Evolutionary conservation across 2,113 vertebrate genomes (phyloP), one percentile per base, ranked within the genome.

Genomic region (Promerops cafer): DNA sequence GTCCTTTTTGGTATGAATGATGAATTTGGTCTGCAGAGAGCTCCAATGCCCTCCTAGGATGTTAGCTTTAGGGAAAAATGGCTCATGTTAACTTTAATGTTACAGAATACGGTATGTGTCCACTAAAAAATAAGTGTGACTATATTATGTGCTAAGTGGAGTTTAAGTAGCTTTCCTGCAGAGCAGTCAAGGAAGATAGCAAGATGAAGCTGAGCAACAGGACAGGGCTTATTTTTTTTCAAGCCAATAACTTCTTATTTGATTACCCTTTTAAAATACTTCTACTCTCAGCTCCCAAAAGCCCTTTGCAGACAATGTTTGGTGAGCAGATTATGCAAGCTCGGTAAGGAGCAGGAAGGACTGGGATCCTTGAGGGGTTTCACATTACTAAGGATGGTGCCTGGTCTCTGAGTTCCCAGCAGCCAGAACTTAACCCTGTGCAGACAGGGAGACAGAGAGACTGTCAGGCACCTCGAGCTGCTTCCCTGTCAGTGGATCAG

Each of bases 391-490:
- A 57, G 40, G 35, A 16, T 16, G 30, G 33, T 52, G 42, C 33
- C 52, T 81, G 60, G 27, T 10, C 5, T 11, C 37, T 24, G 40
- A 64, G 11, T 4, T 30, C 4, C 23, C 64, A 42, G 16, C 22
- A 61, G 37, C 10, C 44, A 83, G 16, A 1, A 1, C 7, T 44
- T 35, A 78, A 50, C 4, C 9, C 69, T 54, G 16, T 49, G 31
- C 15, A 27, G 39, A 9, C 9, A 54, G 33, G 30, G 40, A 49
- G 26, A 35, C 3, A 5, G 9, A 0, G 22, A 45, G 49, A 8
- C 30, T 44, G 11, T 8, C 18, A 11, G 57, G 44, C 0, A 0
- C 17, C 65, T 16, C 7, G 2, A 50, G 47, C 12, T 13, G 7
- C 50, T 19, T 27, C 22, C 31, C 22, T 77, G 50, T 13, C 71